These are phyloP conservation scores for Neelides sp. DNA, from an alignment of 1,140 invertebrate species.

Conservation along the genomic window DNA sequence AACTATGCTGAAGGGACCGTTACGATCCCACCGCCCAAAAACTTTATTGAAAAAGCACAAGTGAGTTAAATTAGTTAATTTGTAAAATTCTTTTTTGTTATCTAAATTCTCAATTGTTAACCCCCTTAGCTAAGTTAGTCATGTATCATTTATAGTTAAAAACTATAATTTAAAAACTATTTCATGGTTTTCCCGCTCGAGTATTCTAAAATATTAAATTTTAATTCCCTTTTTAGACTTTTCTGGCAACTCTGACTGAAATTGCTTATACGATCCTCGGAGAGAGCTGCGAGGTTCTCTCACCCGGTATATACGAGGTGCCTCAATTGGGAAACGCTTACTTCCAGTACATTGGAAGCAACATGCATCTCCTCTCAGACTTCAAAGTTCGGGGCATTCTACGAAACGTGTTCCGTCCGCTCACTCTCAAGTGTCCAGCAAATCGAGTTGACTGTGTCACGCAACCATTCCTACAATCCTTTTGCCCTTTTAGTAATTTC, in stretches of 20 bases:
- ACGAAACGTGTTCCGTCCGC: constrained; percentile 14
- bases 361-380: constrained; percentile 12
- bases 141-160: too few relatives aligned
- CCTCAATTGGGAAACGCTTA: constrained; percentile 22
- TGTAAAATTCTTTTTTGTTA: neutral
- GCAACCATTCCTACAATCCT: constrained; percentile 16
- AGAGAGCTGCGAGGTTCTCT: constrained; percentile 8
- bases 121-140: too few relatives aligned
- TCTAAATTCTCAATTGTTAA: too few relatives aligned
- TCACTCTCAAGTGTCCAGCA: constrained; percentile 15
- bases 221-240: constrained; percentile 4
- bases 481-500: constrained; percentile 22
- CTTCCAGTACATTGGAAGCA: constrained; percentile 17
- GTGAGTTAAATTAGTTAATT: neutral
- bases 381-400: constrained; percentile 17
- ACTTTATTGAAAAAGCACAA: neutral
- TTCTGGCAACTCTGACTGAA: constrained; percentile 12
- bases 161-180: too few relatives aligned
- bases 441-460: neutral
- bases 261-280: constrained; percentile 16
- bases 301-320: constrained; percentile 14
- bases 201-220: neutral
- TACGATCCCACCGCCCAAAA: neutral
- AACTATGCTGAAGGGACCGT: neutral
- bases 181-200: too few relatives aligned